Evolutionary conservation across 2,113 vertebrate species (phyloP), one percentile per base, ranked within the genome.

Genomic region (Macquaria australasica): DNA sequence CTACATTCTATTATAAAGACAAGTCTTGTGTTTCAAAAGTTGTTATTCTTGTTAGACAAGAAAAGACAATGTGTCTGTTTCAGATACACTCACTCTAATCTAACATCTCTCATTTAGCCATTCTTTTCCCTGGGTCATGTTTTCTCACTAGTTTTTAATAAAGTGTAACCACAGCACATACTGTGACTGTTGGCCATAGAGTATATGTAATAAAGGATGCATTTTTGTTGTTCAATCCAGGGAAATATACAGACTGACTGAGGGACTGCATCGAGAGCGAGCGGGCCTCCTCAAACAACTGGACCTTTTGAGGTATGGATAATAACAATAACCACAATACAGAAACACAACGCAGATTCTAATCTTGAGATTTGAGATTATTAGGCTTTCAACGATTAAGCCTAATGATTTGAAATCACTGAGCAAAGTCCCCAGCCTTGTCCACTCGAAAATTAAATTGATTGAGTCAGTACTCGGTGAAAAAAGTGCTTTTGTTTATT

Each of bases 241-340:
- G 90, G 97, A 99, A 83, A 94, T 99, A 21, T 99, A 97, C 91
- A 87, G 92, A 1, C 93, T 99, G 69, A 97, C 96, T 0, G 98
- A 99, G 91, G 95, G 96, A 58, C 95, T 98, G 16, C 96, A 99
- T 90, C 94, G 97, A 31, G 98, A 99, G 86, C 95, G 97, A 81
- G 91, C 96, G 0, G 95, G 96, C 73, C 97, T 99, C 45, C 88
- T 97, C 71, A 99, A 98, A 87, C 98, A 99, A 79, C 87, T 99
- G 86, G 97, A 98, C 75, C 96, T 98, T 71, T 90, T 99, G 77
- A 97, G 98, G 98, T 97, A 94, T 53, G 69, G 41, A 63, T 68
- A 48, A 48, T 55, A n/a, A 23, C n/a, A 43, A 62, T n/a, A 55
- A 81, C 18, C 2, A 3, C 12, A 66, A 5, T 55, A 62, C 39